Evolutionary conservation across 1,140 invertebrate genomes (phyloP), one percentile per base, ranked within the genome.

Genomic region (Helicoverpa armigera): DNA sequence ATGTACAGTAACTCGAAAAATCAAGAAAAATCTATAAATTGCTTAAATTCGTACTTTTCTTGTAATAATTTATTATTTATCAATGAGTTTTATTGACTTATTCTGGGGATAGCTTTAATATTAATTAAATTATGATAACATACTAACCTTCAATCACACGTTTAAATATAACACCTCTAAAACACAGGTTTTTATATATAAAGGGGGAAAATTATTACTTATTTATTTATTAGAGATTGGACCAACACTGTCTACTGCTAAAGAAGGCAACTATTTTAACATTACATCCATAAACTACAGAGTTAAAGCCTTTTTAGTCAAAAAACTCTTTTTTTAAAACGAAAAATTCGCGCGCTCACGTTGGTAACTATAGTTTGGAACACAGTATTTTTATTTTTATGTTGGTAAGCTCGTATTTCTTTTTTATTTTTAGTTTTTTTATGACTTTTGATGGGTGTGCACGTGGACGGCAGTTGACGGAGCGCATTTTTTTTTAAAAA

Each of bases 201-300:
- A 56, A 58, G 51, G 81, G 80, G 70, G 72, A 79, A 82, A 83
- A 69, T 73, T 80, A 83, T 84, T 83, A 87, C 72, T 79, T 79
- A 79, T 23, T 35, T 51, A 78, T 67, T 80, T 83, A 83, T 82
- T 87, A 86, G 80, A 83, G 80, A 87, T 92, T 92, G 90, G 90
- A 92, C 90, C 90, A 87, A 89, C 83, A 79, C 81, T 80, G 50
- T 82, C 86, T 74, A 86, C 81, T 86, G 86, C 82, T 43, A 72
- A 77, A 87, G 87, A 92, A 93, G 90, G 90, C 91, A 91, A 88
- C 88, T 90, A 89, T 86, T 82, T 43, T 67, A 56, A 79, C 48
- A 79, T 67, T 76, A 67, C 76, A 54, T 80, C 63, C 67, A 84
- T 83, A 82, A 84, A 82, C 53, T 80, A 81, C 18, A 53, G 50